A percentile compares a stretch with the other conserved stretches of the same genome.
phyloP scores from a whole-genome alignment of 1,140 invertebrate genomes.

The silkworm (Bombyx mori) region DNA sequence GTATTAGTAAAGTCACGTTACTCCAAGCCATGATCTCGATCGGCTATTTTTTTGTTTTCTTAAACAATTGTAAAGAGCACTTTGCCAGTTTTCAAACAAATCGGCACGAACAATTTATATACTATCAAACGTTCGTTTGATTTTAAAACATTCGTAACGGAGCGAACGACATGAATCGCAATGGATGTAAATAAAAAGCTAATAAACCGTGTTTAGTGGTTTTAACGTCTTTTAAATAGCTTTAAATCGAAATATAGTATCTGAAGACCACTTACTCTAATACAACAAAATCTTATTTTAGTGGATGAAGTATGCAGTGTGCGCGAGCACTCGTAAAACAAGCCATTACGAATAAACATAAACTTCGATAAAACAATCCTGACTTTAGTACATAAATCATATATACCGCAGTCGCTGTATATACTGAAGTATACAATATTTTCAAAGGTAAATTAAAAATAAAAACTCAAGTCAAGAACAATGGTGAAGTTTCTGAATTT shows the following conservation, averaged over 20 bases:
- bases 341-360: too few species aligned
- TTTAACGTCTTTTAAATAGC: too few species aligned
- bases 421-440: constrained; percentile 1
- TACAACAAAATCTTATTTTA: too few species aligned
- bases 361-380: background rate
- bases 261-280: too few species aligned
- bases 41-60: constrained; percentile 40
- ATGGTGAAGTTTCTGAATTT: constrained; percentile 8
- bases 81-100: constrained; percentile 54
- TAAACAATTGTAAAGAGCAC: constrained; percentile 41
- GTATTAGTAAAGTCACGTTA: constrained; percentile 42
- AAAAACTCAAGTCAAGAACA: constrained; percentile 3
- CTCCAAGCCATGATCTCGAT: constrained; percentile 34
- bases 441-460: constrained; percentile 3
- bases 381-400: constrained; percentile 16
- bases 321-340: too few species aligned
- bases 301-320: too few species aligned
- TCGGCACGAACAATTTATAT: constrained; percentile 19
- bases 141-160: too few species aligned
- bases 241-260: too few species aligned
- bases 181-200: too few species aligned
- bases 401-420: background rate
- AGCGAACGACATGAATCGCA: too few species aligned
- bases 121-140: too few species aligned
- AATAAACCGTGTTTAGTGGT: too few species aligned